Evolutionary conservation across 2,888 invertebrate species (phyloP).

Genomic region (Pycnomerus fuliginosus): DNA sequence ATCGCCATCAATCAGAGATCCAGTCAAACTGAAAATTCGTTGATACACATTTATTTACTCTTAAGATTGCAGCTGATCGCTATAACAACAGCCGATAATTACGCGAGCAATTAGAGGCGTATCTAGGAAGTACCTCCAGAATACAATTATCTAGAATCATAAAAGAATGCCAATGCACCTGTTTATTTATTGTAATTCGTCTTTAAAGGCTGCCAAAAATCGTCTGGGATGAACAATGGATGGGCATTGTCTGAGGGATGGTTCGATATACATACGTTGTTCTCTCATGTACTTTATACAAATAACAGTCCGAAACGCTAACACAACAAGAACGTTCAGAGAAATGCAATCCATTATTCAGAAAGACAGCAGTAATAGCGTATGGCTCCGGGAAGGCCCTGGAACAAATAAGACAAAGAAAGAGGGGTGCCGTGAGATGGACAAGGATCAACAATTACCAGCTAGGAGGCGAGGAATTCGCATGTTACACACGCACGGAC

Average conservation of each 20-base stretch:
- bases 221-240: too few relatives aligned
- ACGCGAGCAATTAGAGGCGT: conserved; percentile 14
- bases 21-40: conserved; percentile 15
- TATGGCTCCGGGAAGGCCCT: conserved; percentile 31
- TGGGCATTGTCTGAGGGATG: too few relatives aligned
- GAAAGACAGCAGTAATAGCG: conserved; percentile 43
- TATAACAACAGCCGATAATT: conserved; percentile 11
- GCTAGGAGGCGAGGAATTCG: not conserved
- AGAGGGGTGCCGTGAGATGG: conserved; percentile 9
- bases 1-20: conserved; percentile 12
- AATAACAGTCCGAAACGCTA: conserved; percentile 28
- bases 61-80: conserved; percentile 3
- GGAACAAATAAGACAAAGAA: conserved; percentile 25
- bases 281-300: conserved; percentile 18
- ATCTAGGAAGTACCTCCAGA: conserved; percentile 12
- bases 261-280: conserved; percentile 12
- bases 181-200: too few relatives aligned
- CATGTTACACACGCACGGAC: not conserved
- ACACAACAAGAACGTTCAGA: conserved; percentile 34
- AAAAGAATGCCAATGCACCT: too few relatives aligned
- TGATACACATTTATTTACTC: conserved; percentile 11
- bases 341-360: conserved; percentile 42
- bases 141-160: too few relatives aligned
- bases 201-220: too few relatives aligned
- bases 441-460: conserved; percentile 9